phyloP scores from a whole-genome alignment of 2,797 vertebrate genomes.

The Eulemur rubriventer region DNA sequence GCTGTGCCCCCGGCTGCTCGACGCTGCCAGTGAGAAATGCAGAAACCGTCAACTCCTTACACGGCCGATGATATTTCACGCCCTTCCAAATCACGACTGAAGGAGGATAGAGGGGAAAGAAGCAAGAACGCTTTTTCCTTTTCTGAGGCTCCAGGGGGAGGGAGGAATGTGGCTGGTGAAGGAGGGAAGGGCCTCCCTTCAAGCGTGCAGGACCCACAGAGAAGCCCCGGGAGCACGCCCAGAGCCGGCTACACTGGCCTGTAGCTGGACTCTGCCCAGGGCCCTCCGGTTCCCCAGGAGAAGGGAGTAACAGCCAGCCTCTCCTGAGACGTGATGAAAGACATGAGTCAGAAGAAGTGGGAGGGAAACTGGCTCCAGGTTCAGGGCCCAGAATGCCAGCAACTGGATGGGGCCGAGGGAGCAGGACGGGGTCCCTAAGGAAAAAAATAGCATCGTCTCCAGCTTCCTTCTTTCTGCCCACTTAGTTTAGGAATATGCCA shows the following conservation, averaged over 20 bases:
- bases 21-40: rapidly evolving
- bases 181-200: not conserved
- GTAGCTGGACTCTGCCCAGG: not conserved
- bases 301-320: not conserved
- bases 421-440: not conserved
- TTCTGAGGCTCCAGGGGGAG: not conserved
- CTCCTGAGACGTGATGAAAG: constrained; percentile 45
- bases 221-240: not conserved
- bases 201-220: rapidly evolving
- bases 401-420: not conserved
- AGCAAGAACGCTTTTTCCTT: not conserved
- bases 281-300: not conserved
- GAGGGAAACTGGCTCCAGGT: constrained; percentile 2
- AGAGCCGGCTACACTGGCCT: not conserved
- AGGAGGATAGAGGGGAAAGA: not conserved
- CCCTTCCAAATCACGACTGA: not conserved
- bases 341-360: constrained; percentile 64
- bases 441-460: not conserved
- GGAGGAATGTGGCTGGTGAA: not conserved
- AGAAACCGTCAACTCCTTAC: not conserved
- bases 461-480: not conserved
- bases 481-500: not conserved
- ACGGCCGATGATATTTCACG: not conserved
- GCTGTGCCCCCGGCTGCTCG: rapidly evolving
- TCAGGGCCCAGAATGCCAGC: not conserved